phyloP scores from a whole-genome alignment of 2,888 invertebrate genomes.

The Mesorhabditis spiculigera region DNA sequence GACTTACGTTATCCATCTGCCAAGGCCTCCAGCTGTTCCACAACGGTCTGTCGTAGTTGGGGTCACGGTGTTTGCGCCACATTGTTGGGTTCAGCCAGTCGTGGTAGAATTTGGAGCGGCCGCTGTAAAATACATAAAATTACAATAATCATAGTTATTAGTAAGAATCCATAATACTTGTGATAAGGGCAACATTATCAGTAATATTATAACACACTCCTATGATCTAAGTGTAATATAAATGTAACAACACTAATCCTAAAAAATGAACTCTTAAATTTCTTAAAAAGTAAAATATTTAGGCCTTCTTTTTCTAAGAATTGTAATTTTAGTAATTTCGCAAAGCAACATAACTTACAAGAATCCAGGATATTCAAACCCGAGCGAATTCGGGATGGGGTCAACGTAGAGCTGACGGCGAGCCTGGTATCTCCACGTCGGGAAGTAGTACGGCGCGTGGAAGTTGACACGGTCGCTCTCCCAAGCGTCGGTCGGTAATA shows the following conservation, averaged over 20 bases:
- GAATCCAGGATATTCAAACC: slow-evolving; percentile 45
- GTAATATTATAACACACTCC: background rate
- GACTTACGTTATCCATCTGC: slow-evolving; percentile 31
- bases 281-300: background rate
- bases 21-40: slow-evolving; percentile 54
- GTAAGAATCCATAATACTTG: background rate
- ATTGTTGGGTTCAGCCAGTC: slow-evolving; percentile 54
- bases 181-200: background rate
- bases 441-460: slow-evolving; percentile 51
- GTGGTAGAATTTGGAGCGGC: slow-evolving; percentile 51
- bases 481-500: slow-evolving; percentile 42
- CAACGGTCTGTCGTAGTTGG: slow-evolving; percentile 50
- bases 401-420: slow-evolving; percentile 48
- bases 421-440: slow-evolving; percentile 48
- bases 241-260: slow-evolving; percentile 9
- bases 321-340: background rate
- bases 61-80: slow-evolving; percentile 54
- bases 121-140: slow-evolving; percentile 14
- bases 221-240: background rate
- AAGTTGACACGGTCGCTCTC: slow-evolving; percentile 44
- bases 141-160: background rate
- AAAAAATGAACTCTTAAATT: background rate
- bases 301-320: background rate
- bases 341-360: slow-evolving; percentile 21
- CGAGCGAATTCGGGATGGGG: slow-evolving; percentile 46